Base-by-base conservation (phyloP, 1,140 invertebrate species). In the Diorhabda carinulata region DNA sequence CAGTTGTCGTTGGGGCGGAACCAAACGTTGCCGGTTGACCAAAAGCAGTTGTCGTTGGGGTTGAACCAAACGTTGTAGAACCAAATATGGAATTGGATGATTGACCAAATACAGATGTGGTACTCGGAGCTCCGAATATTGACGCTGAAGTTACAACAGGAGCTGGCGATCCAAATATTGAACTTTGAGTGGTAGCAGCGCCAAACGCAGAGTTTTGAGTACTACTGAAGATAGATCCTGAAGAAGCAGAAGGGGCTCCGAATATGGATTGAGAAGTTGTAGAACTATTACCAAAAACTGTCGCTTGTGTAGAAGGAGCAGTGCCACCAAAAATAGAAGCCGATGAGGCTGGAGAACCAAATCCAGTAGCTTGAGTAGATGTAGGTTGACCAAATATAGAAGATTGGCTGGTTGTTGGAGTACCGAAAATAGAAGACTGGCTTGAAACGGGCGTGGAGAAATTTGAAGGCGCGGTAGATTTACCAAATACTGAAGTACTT, bases 41-140 rank as follows among this genome's bases (percentile, higher is more conserved):
- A 52, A 52, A 52, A 6, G 47, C n/a, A 64, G 63, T 47, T 25
- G 66, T 58, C 7, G 61, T 10, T 8, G 66, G 43, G 60, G 72
- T 64, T 8, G 67, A 7, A 45, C 40, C 10, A 58, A 65, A 65
- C 5, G 25, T 52, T 57, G 70, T 8, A 3, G 70, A 43, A 61
- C 61, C 44, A 52, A 64, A 67, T 63, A 56, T 61, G 10, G 47
- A 52, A 52, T n/a, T 40, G 61, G 52, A 25, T 60, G 6, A 47
- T 43, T 57, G 52, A 66, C 5, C n/a, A 10, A 40, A 8, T 44
- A 52, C 69, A 67, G 67, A 47, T 63, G 72, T 69, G n/a, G 72
- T 72, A 5, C 10, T 63, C 9, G 73, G 68, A 41, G 66, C 10
- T 5, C 64, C 68, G 57, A 72, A 74, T 3, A 67, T 43, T 69